Percentiles rank a stretch among this genome's conserved stretches.
Evolutionary conservation across 2,888 invertebrate genomes (phyloP).

Genomic region (Pristionchus fissidentatus): DNA sequence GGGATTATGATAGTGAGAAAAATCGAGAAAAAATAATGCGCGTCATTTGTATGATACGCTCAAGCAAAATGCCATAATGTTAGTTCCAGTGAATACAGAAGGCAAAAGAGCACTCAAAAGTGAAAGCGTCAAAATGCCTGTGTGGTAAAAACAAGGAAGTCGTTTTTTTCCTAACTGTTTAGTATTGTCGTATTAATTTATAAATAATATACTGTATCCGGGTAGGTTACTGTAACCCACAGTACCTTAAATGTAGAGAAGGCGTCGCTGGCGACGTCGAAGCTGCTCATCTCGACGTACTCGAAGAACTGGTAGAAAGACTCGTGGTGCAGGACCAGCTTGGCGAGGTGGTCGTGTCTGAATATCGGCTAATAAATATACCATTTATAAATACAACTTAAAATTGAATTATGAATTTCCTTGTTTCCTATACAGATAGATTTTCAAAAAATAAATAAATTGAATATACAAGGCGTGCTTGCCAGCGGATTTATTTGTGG

Average conservation of each 20-base stretch:
- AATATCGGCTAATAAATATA: not conserved
- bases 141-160: too few relatives aligned
- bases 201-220: not conserved
- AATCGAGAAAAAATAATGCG: too few relatives aligned
- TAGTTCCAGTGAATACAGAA: too few relatives aligned
- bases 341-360: conserved; percentile 93
- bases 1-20: too few relatives aligned
- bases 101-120: too few relatives aligned
- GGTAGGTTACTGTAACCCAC: not conserved
- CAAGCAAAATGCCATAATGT: too few relatives aligned
- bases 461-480: too few relatives aligned
- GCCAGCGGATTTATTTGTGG: too few relatives aligned
- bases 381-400: too few relatives aligned
- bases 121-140: too few relatives aligned
- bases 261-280: conserved; percentile 99
- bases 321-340: conserved; percentile 91
- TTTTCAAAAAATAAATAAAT: not conserved
- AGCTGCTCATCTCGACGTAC: conserved; percentile 99
- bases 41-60: too few relatives aligned
- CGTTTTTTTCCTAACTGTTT: not conserved
- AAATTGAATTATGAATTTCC: not conserved
- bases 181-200: not conserved
- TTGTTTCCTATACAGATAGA: not conserved
- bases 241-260: conserved; percentile 97
- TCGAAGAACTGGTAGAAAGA: conserved; percentile 99